A percentile compares a stretch with the other conserved stretches of the same genome.
Conservation (phyloP, 2,797 vertebrate genomes). For the Ptychobarbus kaznakovi region DNA sequence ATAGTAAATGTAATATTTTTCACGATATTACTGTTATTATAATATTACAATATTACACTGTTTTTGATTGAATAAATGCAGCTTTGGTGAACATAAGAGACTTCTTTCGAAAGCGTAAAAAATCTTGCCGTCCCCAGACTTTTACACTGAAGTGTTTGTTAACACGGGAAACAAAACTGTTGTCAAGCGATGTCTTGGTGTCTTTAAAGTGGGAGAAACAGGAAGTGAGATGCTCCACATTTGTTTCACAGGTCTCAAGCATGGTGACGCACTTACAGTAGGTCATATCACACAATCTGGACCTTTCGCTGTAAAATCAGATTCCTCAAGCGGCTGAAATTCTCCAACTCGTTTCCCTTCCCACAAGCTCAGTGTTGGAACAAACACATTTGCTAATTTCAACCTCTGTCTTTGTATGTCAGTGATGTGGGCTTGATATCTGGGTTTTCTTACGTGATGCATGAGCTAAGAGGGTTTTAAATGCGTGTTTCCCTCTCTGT, state of each 20-base stretch:
- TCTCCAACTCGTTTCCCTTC: not conserved
- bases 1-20: not conserved
- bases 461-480: slow-evolving; percentile 5
- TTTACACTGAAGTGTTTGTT: not conserved
- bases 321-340: not conserved
- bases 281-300: slow-evolving; percentile 37
- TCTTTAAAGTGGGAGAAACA: slow-evolving; percentile 56
- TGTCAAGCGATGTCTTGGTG: not conserved
- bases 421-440: slow-evolving; percentile 10
- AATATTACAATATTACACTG: no score
- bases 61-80: not conserved
- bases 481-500: slow-evolving; percentile 35
- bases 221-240: slow-evolving; percentile 73
- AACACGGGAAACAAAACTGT: not conserved
- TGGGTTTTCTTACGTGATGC: not conserved
- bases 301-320: not conserved
- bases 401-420: slow-evolving; percentile 11
- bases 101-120: not conserved
- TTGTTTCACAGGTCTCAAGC: slow-evolving; percentile 49
- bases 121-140: not conserved
- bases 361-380: not conserved
- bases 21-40: not conserved
- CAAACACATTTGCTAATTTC: slow-evolving; percentile 2
- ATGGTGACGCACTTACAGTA: slow-evolving; percentile 40
- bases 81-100: not conserved